Base-by-base conservation (phyloP, 1,140 invertebrate species). In the Drosophila elegans region DNA sequence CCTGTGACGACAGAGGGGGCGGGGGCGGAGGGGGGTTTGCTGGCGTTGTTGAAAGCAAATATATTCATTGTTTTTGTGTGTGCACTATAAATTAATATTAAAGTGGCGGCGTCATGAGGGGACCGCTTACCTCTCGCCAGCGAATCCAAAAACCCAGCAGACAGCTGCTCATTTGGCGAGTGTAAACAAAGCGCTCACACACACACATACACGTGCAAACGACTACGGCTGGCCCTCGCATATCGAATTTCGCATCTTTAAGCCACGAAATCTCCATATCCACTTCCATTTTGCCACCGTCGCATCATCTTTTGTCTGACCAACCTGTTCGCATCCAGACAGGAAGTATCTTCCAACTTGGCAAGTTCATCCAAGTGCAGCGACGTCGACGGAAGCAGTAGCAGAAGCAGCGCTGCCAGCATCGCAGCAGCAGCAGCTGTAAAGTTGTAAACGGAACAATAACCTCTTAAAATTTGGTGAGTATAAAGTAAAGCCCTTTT, bases 311-410 rank as follows among this genome's bases (percentile, higher is more conserved):
- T 88, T 77, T 48, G 55, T 67, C 44, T 71, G 54, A 66, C 62
- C 82, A 86, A 86, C 82, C 82, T 88, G 83, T 88, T 88, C 53
- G 62, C 63, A 42, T 38, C 21, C 42, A 89, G 80, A 89, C 83
- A 89, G 83, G 83, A 88, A 88, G 83, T 51, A 32, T 29, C 21
- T n/a, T n/a, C 48, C 32, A 16, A 32, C 9, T 51, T 16, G 25
- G 27, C 48, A 51, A 34, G 48, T 88, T 88, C 71, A 75, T 69
- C 74, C 76, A 84, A 84, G 57, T 80, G 78, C 82, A 82, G 82
- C 79, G 74, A 74, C 68, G 63, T 52, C 72, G 72, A 59, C 53
- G 59, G 49, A 48, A 78, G 61, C 68, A 53, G 39, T 67, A 68
- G 54, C 53, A 55, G 49, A 48, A 78, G 61, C 68, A 53, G 39